Conservation (phyloP, 2,888 invertebrate species). For the Euspilapteryx auroguttella region DNA sequence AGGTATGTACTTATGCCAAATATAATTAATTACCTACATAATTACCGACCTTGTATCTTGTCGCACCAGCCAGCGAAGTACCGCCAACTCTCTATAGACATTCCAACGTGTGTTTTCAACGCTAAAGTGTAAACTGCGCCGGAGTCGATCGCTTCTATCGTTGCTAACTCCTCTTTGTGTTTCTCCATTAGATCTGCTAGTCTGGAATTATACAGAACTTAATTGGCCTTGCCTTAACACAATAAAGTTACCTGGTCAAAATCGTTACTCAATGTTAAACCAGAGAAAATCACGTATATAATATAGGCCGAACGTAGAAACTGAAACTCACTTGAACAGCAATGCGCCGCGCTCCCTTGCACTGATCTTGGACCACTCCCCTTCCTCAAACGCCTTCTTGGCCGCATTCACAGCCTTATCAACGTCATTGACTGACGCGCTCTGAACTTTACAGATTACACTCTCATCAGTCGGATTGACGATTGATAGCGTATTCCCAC, state of each 20-base stretch:
- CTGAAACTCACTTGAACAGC: conserved; percentile 73
- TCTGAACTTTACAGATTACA: conserved; percentile 72
- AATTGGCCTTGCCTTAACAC: no score
- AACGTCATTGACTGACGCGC: conserved; percentile 79
- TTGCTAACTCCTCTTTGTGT: conserved; percentile 93
- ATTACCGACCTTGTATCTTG: conserved; percentile 92
- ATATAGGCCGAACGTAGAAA: no score
- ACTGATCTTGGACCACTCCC: conserved; percentile 94
- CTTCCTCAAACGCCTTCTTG: conserved; percentile 81
- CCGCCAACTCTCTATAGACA: conserved; percentile 96
- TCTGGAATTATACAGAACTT: no score
- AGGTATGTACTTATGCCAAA: no score
- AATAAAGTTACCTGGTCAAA: no score
- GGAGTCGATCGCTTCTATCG: conserved; percentile 90
- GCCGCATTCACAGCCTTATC: conserved; percentile 88
- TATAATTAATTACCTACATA: no score
- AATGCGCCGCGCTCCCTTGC: conserved; percentile 86
- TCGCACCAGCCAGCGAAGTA: conserved; percentile 98
- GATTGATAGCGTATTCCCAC: conserved; percentile 62
- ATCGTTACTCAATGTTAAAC: no score
- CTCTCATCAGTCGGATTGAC: conserved; percentile 88
- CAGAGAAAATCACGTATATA: no score
- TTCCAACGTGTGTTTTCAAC: conserved; percentile 94
- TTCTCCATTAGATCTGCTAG: conserved; percentile 94
- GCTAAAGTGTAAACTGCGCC: conserved; percentile 97